Percentiles rank a stretch among this genome's conserved stretches.
Evolutionary conservation across 2,113 vertebrate species (phyloP).

Genomic region (Bostrychus sinensis): DNA sequence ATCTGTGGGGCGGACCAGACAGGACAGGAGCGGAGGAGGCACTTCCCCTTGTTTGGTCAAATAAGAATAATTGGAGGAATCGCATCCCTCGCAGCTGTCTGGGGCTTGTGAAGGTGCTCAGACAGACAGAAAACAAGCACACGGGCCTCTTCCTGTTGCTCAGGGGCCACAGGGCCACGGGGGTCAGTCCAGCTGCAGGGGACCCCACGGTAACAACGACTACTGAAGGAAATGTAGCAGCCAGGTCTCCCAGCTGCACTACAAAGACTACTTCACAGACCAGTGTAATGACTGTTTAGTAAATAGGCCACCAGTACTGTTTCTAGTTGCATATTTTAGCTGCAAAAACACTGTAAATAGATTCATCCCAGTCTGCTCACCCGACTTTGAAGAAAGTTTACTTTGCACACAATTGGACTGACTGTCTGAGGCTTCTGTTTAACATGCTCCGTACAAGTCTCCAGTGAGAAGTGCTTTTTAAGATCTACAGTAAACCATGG

Average conservation of each 20-base stretch:
- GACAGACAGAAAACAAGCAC: conserved; percentile 69
- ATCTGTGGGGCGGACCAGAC: conserved; percentile 38
- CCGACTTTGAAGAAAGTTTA: conserved; percentile 61
- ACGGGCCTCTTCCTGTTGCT: conserved; percentile 65
- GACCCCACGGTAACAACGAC: conserved; percentile 40
- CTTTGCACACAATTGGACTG: conserved; percentile 49
- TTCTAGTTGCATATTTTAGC: conserved; percentile 30
- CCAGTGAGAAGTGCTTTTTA: conserved; percentile 62
- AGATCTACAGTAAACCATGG: conserved; percentile 66
- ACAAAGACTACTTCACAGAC: conserved; percentile 32
- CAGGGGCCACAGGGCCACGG: conserved; percentile 23
- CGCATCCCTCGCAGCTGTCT: conserved; percentile 57
- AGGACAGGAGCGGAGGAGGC: conserved; percentile 38
- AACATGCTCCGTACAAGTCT: conserved; percentile 48
- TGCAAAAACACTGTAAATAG: conserved; percentile 4
- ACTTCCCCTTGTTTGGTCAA: conserved; percentile 61
- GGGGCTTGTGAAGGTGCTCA: conserved; percentile 58
- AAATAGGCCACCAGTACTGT: conserved; percentile 18
- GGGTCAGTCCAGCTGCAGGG: conserved; percentile 54
- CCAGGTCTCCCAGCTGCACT: conserved; percentile 48
- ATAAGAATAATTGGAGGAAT: conserved; percentile 66
- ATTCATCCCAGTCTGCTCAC: conserved; percentile 23
- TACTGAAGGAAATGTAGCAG: conserved; percentile 44
- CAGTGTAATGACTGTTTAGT: conserved; percentile 2
- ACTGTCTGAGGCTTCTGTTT: conserved; percentile 47